Conservation (phyloP, 2,113 vertebrate species). For the Gymnobelideus leadbeateri region DNA sequence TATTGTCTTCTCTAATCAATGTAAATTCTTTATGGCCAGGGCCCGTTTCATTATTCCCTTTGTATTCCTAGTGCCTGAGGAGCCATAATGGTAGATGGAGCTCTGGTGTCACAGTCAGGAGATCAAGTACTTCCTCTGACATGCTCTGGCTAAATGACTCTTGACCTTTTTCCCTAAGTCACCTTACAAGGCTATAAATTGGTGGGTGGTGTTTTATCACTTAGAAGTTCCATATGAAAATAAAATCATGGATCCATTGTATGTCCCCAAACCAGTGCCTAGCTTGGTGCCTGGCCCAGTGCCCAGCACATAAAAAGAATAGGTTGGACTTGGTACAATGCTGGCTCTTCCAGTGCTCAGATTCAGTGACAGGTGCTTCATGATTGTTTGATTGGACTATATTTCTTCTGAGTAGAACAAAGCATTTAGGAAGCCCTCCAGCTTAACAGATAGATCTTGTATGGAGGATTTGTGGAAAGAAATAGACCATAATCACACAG, state of each 20-base stretch:
- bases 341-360: not conserved
- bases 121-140: too few relatives aligned
- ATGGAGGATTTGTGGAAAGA: not conserved
- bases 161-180: not conserved
- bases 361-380: not conserved
- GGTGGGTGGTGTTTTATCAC: not conserved
- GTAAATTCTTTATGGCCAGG: not conserved
- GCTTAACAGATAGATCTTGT: not conserved
- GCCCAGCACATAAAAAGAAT: not conserved
- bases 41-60: not conserved
- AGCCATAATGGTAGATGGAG: not conserved
- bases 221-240: not conserved
- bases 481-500: not conserved
- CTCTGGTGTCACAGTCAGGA: not conserved
- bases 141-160: not conserved
- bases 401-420: not conserved
- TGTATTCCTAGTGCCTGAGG: not conserved
- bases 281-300: too few relatives aligned
- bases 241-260: not conserved
- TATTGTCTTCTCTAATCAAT: not conserved
- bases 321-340: not conserved
- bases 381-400: not conserved
- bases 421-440: not conserved
- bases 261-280: not conserved
- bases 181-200: not conserved